These are phyloP conservation scores for Macrostomum cliftonense DNA, from an alignment of 2,888 invertebrate species.

Conservation along the genomic window DNA sequence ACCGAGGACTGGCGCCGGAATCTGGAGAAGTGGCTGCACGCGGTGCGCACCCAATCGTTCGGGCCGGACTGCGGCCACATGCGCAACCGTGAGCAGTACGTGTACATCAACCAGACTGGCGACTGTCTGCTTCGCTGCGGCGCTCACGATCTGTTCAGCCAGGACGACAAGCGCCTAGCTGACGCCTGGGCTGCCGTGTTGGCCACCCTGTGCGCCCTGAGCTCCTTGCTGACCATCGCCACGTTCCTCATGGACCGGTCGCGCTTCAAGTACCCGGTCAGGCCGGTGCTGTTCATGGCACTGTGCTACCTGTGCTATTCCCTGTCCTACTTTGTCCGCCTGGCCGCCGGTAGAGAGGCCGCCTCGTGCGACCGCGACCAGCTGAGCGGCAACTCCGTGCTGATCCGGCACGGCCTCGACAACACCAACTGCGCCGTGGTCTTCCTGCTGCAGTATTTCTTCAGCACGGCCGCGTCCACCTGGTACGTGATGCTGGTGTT, in stretches of 20 bases:
- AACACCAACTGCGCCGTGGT: constrained; percentile 72
- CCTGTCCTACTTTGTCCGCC: constrained; percentile 55
- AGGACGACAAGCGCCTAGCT: constrained; percentile 57
- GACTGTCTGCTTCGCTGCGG: constrained; percentile 63
- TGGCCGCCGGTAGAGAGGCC: constrained; percentile 49
- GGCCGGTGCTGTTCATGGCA: constrained; percentile 59
- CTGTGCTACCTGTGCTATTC: constrained; percentile 62
- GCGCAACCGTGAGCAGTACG: constrained; percentile 49
- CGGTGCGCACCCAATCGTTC: too few species aligned
- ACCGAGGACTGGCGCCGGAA: too few species aligned
- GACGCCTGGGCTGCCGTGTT: constrained; percentile 73
- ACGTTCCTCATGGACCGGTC: constrained; percentile 50
- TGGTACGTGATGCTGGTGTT: constrained; percentile 79
- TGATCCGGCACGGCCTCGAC: constrained; percentile 63
- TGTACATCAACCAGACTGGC: constrained; percentile 54
- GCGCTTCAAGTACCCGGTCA: constrained; percentile 46
- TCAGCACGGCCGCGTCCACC: constrained; percentile 67
- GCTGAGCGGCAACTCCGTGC: constrained; percentile 27
- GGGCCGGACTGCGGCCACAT: constrained; percentile 36
- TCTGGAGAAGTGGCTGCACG: too few species aligned
- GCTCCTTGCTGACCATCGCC: constrained; percentile 53
- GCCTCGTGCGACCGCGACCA: constrained; percentile 44
- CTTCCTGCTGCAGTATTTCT: constrained; percentile 74
- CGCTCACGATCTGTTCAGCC: constrained; percentile 57
- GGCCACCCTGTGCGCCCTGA: constrained; percentile 56